Evolutionary conservation across 2,888 invertebrate species (phyloP), one percentile per base, ranked within the genome.

Genomic region (Nasonovia ribisnigri): DNA sequence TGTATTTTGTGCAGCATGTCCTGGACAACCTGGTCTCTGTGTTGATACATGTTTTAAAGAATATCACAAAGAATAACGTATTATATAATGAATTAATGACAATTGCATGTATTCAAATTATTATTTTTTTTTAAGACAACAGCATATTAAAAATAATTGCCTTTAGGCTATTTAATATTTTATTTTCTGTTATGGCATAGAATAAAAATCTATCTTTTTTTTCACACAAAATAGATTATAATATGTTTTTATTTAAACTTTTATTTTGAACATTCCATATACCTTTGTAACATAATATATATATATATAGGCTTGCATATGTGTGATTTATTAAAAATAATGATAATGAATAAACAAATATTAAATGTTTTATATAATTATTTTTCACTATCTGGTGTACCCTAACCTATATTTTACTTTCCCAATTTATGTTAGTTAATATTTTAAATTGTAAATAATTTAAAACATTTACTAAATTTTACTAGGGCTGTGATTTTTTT

Each of bases 1-100:
- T n/a, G 93, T 93, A 3, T 93, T 42, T 90, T 93, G 93, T 16
- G 90, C 90, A 13, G 60, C 90, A 6, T 93, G 93, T 51, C 93
- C 93, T 11, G 93, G 93, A 6, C 46, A 93, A 60, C 93, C 93
- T 1, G 93, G 84, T 4, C 90, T 93, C 11, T 93, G 93, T n/a
- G 86, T 84, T 1, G 67, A 43, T 29, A 67, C 93, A 1, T 93
- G 93, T 86, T 93, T 93, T 42, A 60, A 93, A 24, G 60, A 93
- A 67, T 90, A 54, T 86, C 93, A 93, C 46, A 67, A 90, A 88
- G 29, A 48, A 51, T 42, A 90, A 8, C 5, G 3, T 86, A 46
- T 42, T 46, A 20, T 77, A 77, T 77, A 36, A 20, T 36, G 3
- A 77, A 20, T 77, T 36, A 36, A 77, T 77, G 20, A 77, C 8